Base-by-base conservation (phyloP, 2,888 invertebrate species). In the Nomada flava region DNA sequence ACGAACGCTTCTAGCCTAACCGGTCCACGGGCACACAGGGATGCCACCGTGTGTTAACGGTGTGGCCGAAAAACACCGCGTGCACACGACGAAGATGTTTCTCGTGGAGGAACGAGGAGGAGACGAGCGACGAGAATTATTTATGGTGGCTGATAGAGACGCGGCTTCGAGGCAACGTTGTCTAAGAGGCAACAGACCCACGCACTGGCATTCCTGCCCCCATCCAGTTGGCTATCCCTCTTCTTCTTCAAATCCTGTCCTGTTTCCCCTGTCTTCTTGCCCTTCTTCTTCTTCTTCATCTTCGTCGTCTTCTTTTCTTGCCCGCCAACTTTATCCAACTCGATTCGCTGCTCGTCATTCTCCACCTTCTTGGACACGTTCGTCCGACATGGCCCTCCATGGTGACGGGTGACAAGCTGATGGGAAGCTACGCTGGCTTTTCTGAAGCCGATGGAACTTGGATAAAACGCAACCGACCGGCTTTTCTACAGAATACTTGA, bases 111-210 rank as follows among this genome's bases (percentile, higher is more conserved):
- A 55, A 72, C 72, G 53, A 81, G 20, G 81, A 80, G 64, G 29
- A 42, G 53, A 36, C 52, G 50, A 67, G 65, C 65, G 73, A 72
- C 73, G 81, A 90, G 93, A 92, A 93, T 93, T 93, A 93, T 93
- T 93, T 93, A 93, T 93, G 93, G 92, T 92, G 91, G 91, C 92
- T 93, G 93, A 93, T 93, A 93, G 93, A 93, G 93, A 93, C 91
- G 92, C 93, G 92, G 91, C 89, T 90, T 88, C 85, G 91, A 89
- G 87, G 90, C 82, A 90, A 89, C 91, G 91, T 92, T 91, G 91
- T 92, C 91, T 92, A 91, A 91, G 91, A 92, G 89, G 89, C 89
- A 90, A 91, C 90, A 91, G 91, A 91, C 92, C 91, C 93, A 93
- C 92, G 92, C 93, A 91, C 89, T 67, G 88, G 91, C 90, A 92